Evolutionary conservation across 53 echinoderm and acorn worm species (phyloP).

Genomic region (Zoroaster sp.): DNA sequence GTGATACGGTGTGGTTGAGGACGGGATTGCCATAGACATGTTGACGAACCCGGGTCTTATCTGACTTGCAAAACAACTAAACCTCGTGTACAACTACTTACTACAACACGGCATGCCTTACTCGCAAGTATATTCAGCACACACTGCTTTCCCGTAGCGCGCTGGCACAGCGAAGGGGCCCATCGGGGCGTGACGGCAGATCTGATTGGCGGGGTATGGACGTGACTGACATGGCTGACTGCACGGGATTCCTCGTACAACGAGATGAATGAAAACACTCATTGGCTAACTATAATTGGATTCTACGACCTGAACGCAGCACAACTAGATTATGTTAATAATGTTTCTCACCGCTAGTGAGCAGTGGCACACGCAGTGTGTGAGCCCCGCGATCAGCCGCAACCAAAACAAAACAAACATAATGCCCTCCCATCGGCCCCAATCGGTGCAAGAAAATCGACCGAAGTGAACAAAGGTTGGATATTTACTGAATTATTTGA

Average conservation of each 20-base stretch:
- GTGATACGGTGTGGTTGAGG: slow-evolving; percentile 2
- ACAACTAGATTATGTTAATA: slow-evolving; percentile 48
- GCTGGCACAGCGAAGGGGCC: neutral
- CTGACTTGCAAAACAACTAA: slow-evolving; percentile 84
- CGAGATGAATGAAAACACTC: slow-evolving; percentile 21
- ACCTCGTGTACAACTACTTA: slow-evolving; percentile 16
- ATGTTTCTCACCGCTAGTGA: neutral
- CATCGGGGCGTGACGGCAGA: slow-evolving; percentile 57
- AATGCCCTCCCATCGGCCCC: neutral
- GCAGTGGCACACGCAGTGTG: slow-evolving; percentile 19
- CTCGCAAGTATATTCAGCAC: neutral
- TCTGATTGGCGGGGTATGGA: slow-evolving; percentile 56
- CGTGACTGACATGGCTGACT: slow-evolving; percentile 65
- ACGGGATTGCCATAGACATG: slow-evolving; percentile 50
- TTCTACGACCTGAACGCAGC: slow-evolving; percentile 31
- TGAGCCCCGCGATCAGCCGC: neutral
- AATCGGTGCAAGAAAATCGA: neutral
- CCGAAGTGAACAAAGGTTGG: neutral
- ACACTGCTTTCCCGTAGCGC: neutral
- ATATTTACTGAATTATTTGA: neutral
- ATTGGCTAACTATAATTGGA: slow-evolving; percentile 54
- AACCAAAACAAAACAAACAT: slow-evolving; percentile 31
- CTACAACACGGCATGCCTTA: neutral
- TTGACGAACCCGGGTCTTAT: slow-evolving; percentile 57
- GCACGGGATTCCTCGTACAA: slow-evolving; percentile 23